phyloP scores from a whole-genome alignment of 1,140 invertebrate genomes.

The Mercenaria mercenaria region DNA sequence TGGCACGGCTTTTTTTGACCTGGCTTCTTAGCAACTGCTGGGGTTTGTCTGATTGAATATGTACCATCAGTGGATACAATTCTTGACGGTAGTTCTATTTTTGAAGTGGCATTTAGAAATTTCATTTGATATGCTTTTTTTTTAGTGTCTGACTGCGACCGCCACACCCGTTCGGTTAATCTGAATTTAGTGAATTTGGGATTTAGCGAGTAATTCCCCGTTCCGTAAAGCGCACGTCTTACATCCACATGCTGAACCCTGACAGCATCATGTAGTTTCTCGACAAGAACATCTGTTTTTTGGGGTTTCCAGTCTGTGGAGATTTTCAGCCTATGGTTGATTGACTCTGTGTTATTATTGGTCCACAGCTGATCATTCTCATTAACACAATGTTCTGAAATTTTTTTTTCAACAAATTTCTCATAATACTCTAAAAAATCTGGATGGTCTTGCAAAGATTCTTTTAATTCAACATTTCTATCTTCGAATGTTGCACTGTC shows the following conservation, averaged over 20 bases:
- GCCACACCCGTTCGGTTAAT: not conserved
- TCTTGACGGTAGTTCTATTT: no score
- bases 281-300: not conserved
- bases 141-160: not conserved
- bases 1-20: not conserved
- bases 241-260: slow-evolving; percentile 33
- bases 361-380: slow-evolving; percentile 10
- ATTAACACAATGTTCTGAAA: not conserved
- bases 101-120: not conserved
- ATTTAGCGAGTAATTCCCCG: not conserved
- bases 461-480: not conserved
- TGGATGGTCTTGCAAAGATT: not conserved
- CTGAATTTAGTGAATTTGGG: not conserved
- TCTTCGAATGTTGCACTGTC: slow-evolving; percentile 24
- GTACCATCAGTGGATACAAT: not conserved
- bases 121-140: not conserved
- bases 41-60: not conserved
- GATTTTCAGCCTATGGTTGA: slow-evolving; percentile 56
- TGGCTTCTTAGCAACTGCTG: not conserved
- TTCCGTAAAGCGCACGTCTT: slow-evolving; percentile 23
- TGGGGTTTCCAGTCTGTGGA: not conserved
- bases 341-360: slow-evolving; percentile 42
- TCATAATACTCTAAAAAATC: not conserved
- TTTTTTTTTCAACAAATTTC: slow-evolving; percentile 3
- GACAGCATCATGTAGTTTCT: slow-evolving; percentile 12